phyloP scores from a whole-genome alignment of 2,797 vertebrate species.

The Psittacula echo region DNA sequence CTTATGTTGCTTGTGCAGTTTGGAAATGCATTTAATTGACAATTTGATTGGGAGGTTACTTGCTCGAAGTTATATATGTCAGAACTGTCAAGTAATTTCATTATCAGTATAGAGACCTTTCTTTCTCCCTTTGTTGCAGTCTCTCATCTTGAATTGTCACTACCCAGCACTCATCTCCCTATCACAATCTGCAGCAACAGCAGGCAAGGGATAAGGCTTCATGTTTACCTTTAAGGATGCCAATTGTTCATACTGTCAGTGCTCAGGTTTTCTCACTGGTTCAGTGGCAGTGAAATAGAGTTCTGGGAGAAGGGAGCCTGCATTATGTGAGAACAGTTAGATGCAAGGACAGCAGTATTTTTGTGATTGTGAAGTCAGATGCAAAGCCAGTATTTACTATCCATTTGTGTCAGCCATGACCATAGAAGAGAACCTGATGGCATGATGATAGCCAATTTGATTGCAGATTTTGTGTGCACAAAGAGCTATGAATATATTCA shows the following conservation, averaged over 20 bases:
- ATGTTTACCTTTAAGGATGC: conserved; percentile 20
- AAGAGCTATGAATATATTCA: background rate
- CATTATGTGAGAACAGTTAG: background rate
- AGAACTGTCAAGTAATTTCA: background rate
- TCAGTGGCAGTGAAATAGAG: background rate
- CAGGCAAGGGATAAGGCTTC: background rate
- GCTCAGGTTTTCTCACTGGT: background rate
- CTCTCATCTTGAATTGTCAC: background rate
- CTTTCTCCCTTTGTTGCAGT: background rate
- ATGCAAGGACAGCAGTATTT: background rate
- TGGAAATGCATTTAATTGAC: background rate
- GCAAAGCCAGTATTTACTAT: background rate
- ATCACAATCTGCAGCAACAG: background rate
- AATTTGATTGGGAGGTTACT: background rate
- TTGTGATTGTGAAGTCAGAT: background rate
- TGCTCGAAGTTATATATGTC: background rate
- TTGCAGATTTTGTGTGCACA: background rate
- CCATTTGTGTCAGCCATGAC: background rate
- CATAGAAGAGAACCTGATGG: background rate
- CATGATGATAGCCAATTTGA: background rate
- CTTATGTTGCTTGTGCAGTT: background rate
- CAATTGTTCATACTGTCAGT: background rate
- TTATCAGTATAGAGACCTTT: background rate
- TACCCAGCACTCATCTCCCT: background rate
- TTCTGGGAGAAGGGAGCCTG: background rate